Evolutionary conservation across 2,113 vertebrate genomes (phyloP).

Genomic region (Mustelus asterias): DNA sequence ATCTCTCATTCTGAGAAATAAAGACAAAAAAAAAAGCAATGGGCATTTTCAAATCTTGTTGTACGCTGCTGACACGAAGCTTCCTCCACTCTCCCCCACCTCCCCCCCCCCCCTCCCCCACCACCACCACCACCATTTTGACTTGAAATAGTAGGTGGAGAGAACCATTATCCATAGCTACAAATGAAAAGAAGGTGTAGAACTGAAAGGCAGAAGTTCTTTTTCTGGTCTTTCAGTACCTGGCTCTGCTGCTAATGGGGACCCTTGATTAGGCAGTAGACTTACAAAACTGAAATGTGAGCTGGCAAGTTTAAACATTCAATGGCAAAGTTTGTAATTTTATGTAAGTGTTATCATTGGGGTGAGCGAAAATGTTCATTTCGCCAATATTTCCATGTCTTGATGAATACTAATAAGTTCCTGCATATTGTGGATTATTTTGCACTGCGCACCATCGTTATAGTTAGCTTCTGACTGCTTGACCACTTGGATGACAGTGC

Average conservation of each 20-base stretch:
- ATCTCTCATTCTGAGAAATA: conserved; percentile 36
- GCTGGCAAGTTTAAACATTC: background rate
- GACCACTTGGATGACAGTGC: background rate
- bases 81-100: background rate
- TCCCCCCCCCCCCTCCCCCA: too few relatives aligned
- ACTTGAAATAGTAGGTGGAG: background rate
- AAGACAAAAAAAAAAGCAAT: conserved; percentile 11
- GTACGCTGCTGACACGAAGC: background rate
- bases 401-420: background rate
- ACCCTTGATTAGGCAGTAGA: background rate
- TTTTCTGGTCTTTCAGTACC: background rate
- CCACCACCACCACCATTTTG: background rate
- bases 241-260: background rate
- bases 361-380: background rate
- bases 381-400: background rate
- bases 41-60: conserved; percentile 24
- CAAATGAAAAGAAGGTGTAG: background rate
- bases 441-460: background rate
- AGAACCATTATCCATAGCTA: background rate
- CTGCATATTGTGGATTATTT: background rate
- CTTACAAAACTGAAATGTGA: background rate
- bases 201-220: background rate
- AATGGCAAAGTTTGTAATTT: background rate
- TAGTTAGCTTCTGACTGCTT: background rate
- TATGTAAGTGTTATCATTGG: background rate